These are phyloP conservation scores for Loris lydekkerianus DNA, from an alignment of 2,797 vertebrate genomes.

Conservation along the genomic window DNA sequence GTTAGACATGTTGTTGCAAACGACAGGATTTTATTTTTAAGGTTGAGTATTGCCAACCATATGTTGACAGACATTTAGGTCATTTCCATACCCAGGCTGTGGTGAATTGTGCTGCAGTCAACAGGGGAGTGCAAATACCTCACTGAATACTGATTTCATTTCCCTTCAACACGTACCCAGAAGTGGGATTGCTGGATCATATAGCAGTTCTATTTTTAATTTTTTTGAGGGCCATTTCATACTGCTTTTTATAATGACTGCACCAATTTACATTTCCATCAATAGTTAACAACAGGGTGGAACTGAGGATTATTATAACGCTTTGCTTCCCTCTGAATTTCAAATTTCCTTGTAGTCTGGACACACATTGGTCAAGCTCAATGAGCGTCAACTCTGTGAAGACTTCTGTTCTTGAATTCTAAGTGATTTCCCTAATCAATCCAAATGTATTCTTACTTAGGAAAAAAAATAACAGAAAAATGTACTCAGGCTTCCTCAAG, in stretches of 20 bases:
- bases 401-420: background rate
- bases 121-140: background rate
- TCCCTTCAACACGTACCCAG: too few relatives aligned
- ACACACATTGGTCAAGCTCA: background rate
- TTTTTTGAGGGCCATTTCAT: background rate
- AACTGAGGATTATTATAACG: background rate
- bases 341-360: background rate
- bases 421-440: background rate
- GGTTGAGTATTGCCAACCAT: background rate
- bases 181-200: background rate
- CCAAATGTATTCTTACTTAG: conserved; percentile 18
- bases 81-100: background rate
- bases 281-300: background rate
- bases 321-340: background rate
- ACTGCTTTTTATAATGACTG: background rate
- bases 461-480: background rate
- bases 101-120: background rate
- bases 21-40: background rate
- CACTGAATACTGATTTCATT: background rate
- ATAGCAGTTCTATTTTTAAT: background rate
- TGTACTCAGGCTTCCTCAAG: background rate
- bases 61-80: background rate
- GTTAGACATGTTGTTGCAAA: background rate
- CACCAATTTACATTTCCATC: background rate
- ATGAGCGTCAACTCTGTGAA: background rate